These are phyloP conservation scores for Trachops cirrhosus DNA, from an alignment of 2,797 vertebrate species.

Conservation along the genomic window DNA sequence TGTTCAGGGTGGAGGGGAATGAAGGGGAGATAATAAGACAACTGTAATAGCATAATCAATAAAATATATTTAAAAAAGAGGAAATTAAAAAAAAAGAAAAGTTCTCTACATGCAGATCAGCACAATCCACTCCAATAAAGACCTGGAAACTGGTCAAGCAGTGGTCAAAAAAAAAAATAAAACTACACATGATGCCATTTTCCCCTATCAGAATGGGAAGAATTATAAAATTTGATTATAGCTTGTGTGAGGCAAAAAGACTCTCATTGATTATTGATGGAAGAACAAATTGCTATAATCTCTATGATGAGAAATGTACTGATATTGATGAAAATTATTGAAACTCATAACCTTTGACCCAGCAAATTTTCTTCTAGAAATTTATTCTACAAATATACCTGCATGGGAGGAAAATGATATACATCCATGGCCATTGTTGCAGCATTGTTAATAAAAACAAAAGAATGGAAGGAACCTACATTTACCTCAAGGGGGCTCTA, in stretches of 20 bases:
- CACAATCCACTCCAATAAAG: no score
- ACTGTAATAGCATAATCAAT: no score
- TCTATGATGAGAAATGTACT: conserved; percentile 35
- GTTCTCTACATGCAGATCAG: no score
- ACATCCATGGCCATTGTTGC: no score
- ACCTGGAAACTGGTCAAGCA: no score
- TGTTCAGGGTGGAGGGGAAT: no score
- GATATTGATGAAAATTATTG: conserved; percentile 23
- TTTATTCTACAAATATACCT: not conserved
- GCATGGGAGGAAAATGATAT: not conserved
- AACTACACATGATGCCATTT: not conserved
- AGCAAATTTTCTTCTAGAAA: not conserved
- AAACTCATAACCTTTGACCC: not conserved
- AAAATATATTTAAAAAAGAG: no score
- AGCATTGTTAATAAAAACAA: not conserved
- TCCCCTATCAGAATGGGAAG: not conserved
- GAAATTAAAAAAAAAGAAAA: no score
- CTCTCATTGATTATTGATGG: conserved; percentile 4
- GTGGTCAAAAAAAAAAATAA: no score
- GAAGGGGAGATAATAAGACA: no score
- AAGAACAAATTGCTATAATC: not conserved
- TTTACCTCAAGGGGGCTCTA: not conserved
- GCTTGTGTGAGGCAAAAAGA: not conserved
- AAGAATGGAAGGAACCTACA: not conserved
- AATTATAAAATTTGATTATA: conserved; percentile 3